A percentile compares a stretch with the other conserved stretches of the same genome.
phyloP scores from a whole-genome alignment of 2,797 vertebrate genomes.

The Sandelia bainsii region DNA sequence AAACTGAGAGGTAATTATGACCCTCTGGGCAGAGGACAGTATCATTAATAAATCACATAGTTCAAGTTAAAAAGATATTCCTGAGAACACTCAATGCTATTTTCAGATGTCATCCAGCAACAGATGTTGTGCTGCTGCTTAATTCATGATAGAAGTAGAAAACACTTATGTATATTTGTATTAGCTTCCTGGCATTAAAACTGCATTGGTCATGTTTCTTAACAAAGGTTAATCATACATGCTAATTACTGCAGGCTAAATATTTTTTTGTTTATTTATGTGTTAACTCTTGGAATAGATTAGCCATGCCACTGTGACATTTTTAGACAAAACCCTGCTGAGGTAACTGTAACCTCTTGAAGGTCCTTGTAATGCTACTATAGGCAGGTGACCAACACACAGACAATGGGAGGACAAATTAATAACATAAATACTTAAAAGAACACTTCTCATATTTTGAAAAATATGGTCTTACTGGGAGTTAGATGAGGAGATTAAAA shows the following conservation, averaged over 20 bases:
- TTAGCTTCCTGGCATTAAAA: background rate
- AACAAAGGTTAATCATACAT: background rate
- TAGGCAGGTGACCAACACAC: background rate
- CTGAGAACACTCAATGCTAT: conserved; percentile 18
- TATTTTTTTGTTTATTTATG: no score
- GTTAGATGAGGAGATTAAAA: background rate
- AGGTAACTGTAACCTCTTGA: conserved; percentile 21
- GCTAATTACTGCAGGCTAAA: background rate
- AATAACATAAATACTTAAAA: conserved; percentile 33
- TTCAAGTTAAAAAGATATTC: conserved; percentile 55
- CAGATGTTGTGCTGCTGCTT: background rate
- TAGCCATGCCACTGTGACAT: conserved; percentile 26
- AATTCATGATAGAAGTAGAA: conserved; percentile 2
- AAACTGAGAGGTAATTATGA: conserved; percentile 42
- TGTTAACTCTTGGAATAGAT: conserved; percentile 51
- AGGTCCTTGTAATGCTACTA: conserved; percentile 2
- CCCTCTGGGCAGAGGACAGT: background rate
- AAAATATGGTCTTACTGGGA: background rate
- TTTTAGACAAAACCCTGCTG: conserved; percentile 26
- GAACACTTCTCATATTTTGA: background rate
- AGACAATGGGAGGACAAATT: conserved; percentile 1
- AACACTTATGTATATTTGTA: background rate
- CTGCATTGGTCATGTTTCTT: conserved; percentile 22
- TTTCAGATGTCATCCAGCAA: conserved; percentile 29
- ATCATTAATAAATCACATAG: conserved; percentile 40